Evolutionary conservation across 1,140 invertebrate genomes (phyloP), one percentile per base, ranked within the genome.

Genomic region (Paracyclopina nana): DNA sequence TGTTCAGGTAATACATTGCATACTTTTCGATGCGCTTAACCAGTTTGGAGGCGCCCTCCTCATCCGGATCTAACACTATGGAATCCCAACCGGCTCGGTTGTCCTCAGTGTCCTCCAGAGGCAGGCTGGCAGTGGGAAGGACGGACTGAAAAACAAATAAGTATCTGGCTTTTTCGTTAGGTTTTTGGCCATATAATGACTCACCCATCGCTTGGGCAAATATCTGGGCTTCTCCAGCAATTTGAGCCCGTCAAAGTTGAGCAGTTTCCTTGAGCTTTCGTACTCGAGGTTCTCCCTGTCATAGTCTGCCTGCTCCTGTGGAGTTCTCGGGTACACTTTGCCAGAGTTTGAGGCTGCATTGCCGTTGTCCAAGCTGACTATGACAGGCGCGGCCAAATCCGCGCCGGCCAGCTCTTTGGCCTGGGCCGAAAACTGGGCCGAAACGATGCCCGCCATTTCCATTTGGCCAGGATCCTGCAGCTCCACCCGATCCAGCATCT

Each of bases 401-500:
- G 12, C 42, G n/a, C 24, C 28, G 4, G 24, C 22, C 4, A 16
- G n/a, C 9, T 11, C 11, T 12, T n/a, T 25, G 27, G 24, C n/a
- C 22, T 48, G 16, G 24, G 22, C 28, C 4, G 27, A 14, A 48
- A 40, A 28, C 14, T 25, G 25, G 25, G 11, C 20, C 2, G 28
- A n/a, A 22, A 48, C 14, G 27, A 28, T 27, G 8, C 46, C 46
- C 9, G 46, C 46, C 4, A 27, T n/a, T 4, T 22, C 46, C 25
- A 27, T 27, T 30, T 48, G 46, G 29, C 16, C 24, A 8, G 46
- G 46, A 34, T 27, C 46, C 16, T 22, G 9, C 46, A 48, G 8
- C 5, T 48, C 46, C 2, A 48, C 46, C 14, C n/a, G n/a, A 14
- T 25, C 14, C 27, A 48, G n/a, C 46, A 48, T 48, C 14, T 48